A percentile compares a stretch with the other conserved stretches of the same genome.
Evolutionary conservation across 2,888 invertebrate genomes (phyloP).

Genomic region (Philereme vetulata): DNA sequence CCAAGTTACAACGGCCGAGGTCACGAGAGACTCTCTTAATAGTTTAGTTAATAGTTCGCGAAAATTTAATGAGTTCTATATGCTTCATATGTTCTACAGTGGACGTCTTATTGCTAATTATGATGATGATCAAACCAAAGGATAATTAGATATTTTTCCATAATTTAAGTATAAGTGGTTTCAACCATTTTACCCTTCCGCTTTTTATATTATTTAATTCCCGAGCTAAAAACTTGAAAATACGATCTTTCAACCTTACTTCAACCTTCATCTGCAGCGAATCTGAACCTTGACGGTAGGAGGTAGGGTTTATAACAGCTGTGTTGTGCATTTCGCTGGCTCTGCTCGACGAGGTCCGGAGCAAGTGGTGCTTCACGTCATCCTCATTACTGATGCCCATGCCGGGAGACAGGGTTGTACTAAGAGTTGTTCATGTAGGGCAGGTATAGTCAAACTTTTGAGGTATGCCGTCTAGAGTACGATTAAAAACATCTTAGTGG

Average conservation of each 20-base stretch:
- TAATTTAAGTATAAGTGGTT: neutral
- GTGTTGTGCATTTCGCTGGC: constrained; percentile 36
- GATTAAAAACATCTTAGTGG: too few species aligned
- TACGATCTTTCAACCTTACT: neutral
- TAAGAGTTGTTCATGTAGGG: neutral
- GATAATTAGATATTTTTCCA: too few species aligned
- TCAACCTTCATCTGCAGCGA: neutral
- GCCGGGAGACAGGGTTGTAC: constrained; percentile 18
- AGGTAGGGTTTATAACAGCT: constrained; percentile 19
- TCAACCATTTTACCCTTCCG: too few species aligned
- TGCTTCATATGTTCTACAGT: too few species aligned
- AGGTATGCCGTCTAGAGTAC: too few species aligned
- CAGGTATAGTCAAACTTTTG: neutral
- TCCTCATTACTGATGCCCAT: constrained; percentile 39
- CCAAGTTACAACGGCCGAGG: too few species aligned
- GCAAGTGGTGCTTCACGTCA: constrained; percentile 37
- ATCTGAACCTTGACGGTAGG: constrained; percentile 4
- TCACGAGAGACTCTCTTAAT: too few species aligned
- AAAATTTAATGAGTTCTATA: too few species aligned
- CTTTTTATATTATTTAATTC: too few species aligned
- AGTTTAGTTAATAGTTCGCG: too few species aligned
- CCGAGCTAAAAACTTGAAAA: constrained; percentile 6
- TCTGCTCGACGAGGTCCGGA: constrained; percentile 30
- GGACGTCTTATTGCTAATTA: too few species aligned
- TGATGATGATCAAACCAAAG: too few species aligned